phyloP scores from a whole-genome alignment of 2,888 invertebrate genomes.

The Slavum lentiscoides region DNA sequence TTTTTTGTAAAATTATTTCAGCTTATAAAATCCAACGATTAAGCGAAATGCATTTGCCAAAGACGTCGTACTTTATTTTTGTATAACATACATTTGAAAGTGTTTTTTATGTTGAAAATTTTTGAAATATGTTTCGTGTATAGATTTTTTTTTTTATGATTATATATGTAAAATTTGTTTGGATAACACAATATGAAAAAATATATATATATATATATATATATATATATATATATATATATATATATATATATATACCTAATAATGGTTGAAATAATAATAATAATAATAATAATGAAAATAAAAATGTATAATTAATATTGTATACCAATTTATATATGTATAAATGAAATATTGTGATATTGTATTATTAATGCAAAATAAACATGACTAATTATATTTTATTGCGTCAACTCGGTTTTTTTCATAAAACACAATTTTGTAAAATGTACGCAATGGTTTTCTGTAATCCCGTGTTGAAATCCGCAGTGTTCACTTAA shows the following conservation, averaged over 20 bases:
- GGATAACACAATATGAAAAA: slow-evolving; percentile 6
- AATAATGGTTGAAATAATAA: slow-evolving; percentile 16
- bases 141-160: slow-evolving; percentile 4
- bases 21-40: slow-evolving; percentile 22
- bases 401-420: slow-evolving; percentile 29
- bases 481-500: no score
- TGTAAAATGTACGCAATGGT: no score
- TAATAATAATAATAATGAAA: background rate
- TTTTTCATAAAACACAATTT: no score
- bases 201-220: background rate
- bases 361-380: slow-evolving; percentile 41
- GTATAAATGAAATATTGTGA: slow-evolving; percentile 47
- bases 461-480: no score
- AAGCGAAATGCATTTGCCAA: slow-evolving; percentile 38
- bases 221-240: background rate
- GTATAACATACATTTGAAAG: slow-evolving; percentile 10
- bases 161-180: slow-evolving; percentile 22
- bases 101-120: slow-evolving; percentile 20
- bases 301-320: slow-evolving; percentile 26
- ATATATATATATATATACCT: slow-evolving; percentile 12
- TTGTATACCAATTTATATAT: slow-evolving; percentile 45
- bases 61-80: slow-evolving; percentile 40
- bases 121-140: slow-evolving; percentile 27
- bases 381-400: slow-evolving; percentile 32
- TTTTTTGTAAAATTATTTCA: slow-evolving; percentile 4